phyloP scores from a whole-genome alignment of 2,888 invertebrate species.

The Caenorhabditis sulstoni region DNA sequence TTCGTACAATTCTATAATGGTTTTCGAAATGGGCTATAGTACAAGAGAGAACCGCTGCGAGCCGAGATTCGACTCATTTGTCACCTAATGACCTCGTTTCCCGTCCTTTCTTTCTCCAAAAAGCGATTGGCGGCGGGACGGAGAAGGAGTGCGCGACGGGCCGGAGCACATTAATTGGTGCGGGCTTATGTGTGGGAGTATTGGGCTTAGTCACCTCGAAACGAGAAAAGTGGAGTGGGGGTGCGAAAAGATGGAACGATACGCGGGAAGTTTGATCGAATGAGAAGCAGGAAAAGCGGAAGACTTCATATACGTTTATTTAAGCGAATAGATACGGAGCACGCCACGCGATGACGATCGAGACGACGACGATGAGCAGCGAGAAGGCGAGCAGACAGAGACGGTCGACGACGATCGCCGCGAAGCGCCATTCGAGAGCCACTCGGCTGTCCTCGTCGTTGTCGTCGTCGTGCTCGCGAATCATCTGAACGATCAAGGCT shows the following conservation, averaged over 20 bases:
- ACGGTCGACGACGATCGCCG: constrained; percentile 76
- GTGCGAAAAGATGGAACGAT: constrained; percentile 5
- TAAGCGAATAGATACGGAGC: constrained; percentile 76
- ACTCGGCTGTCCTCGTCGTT: constrained; percentile 71
- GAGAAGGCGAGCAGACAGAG: constrained; percentile 73
- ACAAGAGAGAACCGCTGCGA: not conserved
- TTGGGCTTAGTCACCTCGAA: constrained; percentile 33
- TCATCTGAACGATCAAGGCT: constrained; percentile 67
- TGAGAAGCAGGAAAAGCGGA: constrained; percentile 13
- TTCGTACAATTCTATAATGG: no score
- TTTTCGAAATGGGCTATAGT: not conserved
- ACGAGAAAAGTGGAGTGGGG: not conserved
- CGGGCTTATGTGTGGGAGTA: constrained; percentile 43
- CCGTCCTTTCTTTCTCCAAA: constrained; percentile 13
- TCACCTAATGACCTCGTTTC: constrained; percentile 24
- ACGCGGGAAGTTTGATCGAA: not conserved
- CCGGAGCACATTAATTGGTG: constrained; percentile 32
- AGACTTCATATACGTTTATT: constrained; percentile 9
- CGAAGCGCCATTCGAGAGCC: constrained; percentile 75
- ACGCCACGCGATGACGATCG: constrained; percentile 63
- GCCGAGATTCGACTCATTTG: constrained; percentile 4
- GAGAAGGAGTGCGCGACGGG: constrained; percentile 2
- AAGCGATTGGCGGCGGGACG: not conserved
- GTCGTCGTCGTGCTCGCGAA: constrained; percentile 76
- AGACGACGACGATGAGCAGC: constrained; percentile 66